Conservation (phyloP, 2,113 vertebrate genomes). For the Sminthopsis crassicaudata region DNA sequence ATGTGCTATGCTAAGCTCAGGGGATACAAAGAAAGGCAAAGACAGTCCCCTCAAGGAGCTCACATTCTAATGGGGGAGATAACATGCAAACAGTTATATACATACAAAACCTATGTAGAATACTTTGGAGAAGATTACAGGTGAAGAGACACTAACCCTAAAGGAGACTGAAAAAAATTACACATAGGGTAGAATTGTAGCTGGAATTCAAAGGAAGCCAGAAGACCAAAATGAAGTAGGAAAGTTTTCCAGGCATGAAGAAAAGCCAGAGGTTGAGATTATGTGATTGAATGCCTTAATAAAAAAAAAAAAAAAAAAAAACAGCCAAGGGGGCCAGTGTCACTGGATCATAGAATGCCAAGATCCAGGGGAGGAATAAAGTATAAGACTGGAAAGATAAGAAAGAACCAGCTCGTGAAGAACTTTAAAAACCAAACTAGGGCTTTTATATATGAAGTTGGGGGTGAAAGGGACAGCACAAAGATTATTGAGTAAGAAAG, state of each 20-base stretch:
- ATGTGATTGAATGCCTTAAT: background rate
- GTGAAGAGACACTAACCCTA: background rate
- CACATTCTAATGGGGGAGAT: background rate
- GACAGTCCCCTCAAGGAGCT: background rate
- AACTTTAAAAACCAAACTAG: background rate
- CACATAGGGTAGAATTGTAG: background rate
- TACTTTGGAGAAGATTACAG: background rate
- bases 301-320: conserved; percentile 21
- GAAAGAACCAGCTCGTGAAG: background rate
- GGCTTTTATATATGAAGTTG: background rate
- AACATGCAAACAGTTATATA: background rate
- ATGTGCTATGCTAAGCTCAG: background rate
- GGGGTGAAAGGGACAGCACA: background rate
- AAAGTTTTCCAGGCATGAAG: background rate
- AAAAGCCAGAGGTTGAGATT: background rate
- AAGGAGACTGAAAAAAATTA: background rate
- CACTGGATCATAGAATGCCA: background rate
- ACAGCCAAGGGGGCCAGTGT: background rate
- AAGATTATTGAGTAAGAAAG: background rate
- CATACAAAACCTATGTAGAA: background rate
- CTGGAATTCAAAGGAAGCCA: background rate
- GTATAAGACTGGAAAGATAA: background rate
- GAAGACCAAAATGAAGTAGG: background rate
- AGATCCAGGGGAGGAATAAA: background rate
- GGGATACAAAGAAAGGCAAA: background rate